Base-by-base conservation (phyloP, 2,797 vertebrate genomes). In the Parambassis ranga region DNA sequence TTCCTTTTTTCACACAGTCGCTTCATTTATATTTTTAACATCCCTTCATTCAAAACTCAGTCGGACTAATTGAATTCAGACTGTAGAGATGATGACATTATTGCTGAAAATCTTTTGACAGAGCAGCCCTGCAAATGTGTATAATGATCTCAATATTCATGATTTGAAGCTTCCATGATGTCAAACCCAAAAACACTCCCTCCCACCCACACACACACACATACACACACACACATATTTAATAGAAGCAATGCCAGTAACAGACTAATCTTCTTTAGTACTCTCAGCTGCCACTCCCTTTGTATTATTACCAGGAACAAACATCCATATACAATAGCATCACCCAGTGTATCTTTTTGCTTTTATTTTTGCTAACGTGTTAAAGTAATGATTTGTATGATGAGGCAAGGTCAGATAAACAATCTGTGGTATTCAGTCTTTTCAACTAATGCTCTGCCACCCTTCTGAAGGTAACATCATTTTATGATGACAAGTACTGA, bases 121-220 rank as follows among this genome's bases (percentile, higher is more conserved):
- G 61, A 64, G 51, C 47, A 41, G 65, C 62, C 42, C 50, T 52
- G 42, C 10, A 14, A 70, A 55, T 74, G 59, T 42, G 23, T 15
- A n/a, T n/a, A 1, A 59, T 67, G 60, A 82, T 69, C 64, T 81
- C 67, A 77, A 64, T 73, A 66, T 81, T 81, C 68, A 83, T 86
- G 81, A 78, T 64, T 63, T 63, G 38, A 42, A 67, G 67, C 64
- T 65, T 85, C 62, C 47, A 77, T 76, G 70, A 85, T 75, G 79
- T 84, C 56, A 78, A 48, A 53, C 28, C 19, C 43, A 13, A 38
- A 36, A 61, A 16, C 46, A 36, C 63, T 24, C 26, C 37, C 33
- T 60, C 50, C 41, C 62, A 30, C 32, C 59, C 14, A 16, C 46
- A 49, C 18, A 32, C 15, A 9, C 8, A 47, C 38, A 10, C 2